Percentiles rank a stretch among this genome's conserved stretches.
phyloP scores from a whole-genome alignment of 2,888 invertebrate genomes.

The Troides oblongomaculatus region DNA sequence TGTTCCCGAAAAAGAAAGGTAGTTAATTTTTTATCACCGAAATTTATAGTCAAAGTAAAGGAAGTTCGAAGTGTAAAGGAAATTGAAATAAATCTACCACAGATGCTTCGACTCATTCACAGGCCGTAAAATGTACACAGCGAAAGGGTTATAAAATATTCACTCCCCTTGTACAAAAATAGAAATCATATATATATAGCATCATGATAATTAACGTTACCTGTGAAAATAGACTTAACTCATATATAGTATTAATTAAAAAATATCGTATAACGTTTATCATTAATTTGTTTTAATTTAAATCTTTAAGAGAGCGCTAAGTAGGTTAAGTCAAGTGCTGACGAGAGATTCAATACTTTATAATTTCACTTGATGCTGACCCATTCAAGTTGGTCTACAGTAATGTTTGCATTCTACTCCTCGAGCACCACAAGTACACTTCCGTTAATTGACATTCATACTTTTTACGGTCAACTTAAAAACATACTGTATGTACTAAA shows the following conservation, averaged over 20 bases:
- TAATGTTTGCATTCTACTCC: too few species aligned
- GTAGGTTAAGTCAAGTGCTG: too few species aligned
- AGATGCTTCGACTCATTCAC: constrained; percentile 73
- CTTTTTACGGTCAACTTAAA: too few species aligned
- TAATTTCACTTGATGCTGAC: background rate
- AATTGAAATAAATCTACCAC: constrained; percentile 74
- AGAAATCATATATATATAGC: constrained; percentile 41
- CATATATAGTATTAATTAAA: too few species aligned
- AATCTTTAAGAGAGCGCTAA: background rate
- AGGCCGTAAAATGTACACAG: constrained; percentile 63
- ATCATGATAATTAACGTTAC: constrained; percentile 30
- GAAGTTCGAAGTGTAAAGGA: constrained; percentile 71
- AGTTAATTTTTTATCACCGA: constrained; percentile 66
- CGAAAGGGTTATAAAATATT: constrained; percentile 67
- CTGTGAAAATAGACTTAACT: constrained; percentile 1
- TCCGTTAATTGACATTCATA: too few species aligned
- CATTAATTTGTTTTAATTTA: background rate
- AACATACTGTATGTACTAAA: too few species aligned
- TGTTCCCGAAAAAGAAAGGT: constrained; percentile 53
- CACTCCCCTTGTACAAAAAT: constrained; percentile 53
- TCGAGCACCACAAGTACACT: too few species aligned
- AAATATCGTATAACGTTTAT: too few species aligned
- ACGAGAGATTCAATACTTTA: background rate
- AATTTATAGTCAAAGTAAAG: constrained; percentile 64
- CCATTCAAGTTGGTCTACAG: background rate